Base-by-base conservation (phyloP, 2,797 vertebrate genomes). In the Simalia tracyae region DNA sequence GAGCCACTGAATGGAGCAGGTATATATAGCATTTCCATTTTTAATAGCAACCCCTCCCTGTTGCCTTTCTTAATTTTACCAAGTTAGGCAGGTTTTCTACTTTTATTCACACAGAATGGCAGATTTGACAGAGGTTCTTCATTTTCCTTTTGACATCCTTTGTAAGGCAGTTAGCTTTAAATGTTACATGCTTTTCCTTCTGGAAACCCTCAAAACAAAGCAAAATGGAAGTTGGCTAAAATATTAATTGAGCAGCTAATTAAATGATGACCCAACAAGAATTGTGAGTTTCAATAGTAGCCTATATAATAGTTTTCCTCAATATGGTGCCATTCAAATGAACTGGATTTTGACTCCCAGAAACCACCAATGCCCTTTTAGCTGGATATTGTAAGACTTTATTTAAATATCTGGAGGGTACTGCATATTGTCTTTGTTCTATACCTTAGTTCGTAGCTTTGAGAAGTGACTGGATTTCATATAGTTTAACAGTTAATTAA, bases 231-330 rank as follows among this genome's bases (percentile, higher is more conserved):
- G 91, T 93, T 95, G 31, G 92, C 92, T 92, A 92, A 92, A 95
- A 90, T 94, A 95, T 96, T 96, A 95, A 94, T 96, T 95, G 94
- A 92, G 95, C 90, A 96, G 93, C 86, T 42, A 95, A 95, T 94
- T 95, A 95, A 97, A 95, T 92, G 93, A 94, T 89, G 87, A 90
- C 68, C 94, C 61, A 93, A 94, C 84, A 91, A 88, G 92, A 91
- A 93, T 94, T 87, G 94, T 91, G 92, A 95, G 94, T 92, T 94
- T 94, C 92, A 89, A 93, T 95, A 94, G 91, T 94, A 93, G 63
- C 46, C 72, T 91, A 54, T 88, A 76, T 76, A 76, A 22, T 42
- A 76, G 72, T 76, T 76, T 42, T 42, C 72, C 72, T 36, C 17
- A 76, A 76, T 76, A 76, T 42, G 36, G 36, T 76, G 36, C 36